A percentile compares a stretch with the other conserved stretches of the same genome.
Conservation (phyloP, 2,797 vertebrate genomes). For the Malacoctenus gilli region DNA sequence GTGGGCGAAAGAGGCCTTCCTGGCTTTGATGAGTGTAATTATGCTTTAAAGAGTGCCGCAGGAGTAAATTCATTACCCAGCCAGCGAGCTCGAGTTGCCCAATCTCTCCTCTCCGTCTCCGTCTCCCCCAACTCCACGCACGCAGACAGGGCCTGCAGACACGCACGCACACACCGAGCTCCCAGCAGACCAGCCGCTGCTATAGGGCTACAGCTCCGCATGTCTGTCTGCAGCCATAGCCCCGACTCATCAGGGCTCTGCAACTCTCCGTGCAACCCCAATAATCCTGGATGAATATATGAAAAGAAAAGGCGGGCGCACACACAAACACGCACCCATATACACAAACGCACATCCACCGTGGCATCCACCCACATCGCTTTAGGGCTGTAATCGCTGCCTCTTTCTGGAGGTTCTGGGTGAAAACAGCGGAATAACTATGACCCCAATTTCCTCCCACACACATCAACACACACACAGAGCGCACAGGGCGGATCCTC, state of each 20-base stretch:
- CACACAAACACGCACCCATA: conserved; percentile 20
- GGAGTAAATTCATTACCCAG: conserved; percentile 82
- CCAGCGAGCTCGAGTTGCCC: conserved; percentile 63
- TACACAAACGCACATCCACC: conserved; percentile 16
- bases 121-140: conserved; percentile 60
- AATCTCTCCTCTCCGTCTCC: conserved; percentile 53
- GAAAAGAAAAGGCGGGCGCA: conserved; percentile 44
- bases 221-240: conserved; percentile 53
- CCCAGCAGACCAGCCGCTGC: conserved; percentile 74
- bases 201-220: conserved; percentile 70
- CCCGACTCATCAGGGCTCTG: conserved; percentile 41
- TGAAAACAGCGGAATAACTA: conserved; percentile 46
- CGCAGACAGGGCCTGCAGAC: conserved; percentile 74
- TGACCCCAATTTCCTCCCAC: conserved; percentile 65
- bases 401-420: conserved; percentile 47
- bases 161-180: conserved; percentile 61
- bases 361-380: conserved; percentile 49
- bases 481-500: conserved; percentile 8
- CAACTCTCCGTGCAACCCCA: conserved; percentile 50
- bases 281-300: conserved; percentile 53
- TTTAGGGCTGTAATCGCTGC: conserved; percentile 52
- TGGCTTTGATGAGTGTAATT: conserved; percentile 81
- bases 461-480: conserved; percentile 39
- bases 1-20: conserved; percentile 66
- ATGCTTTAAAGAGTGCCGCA: conserved; percentile 80